Conservation (phyloP, 2,797 vertebrate genomes). For the Micropoecilia bifurca region DNA sequence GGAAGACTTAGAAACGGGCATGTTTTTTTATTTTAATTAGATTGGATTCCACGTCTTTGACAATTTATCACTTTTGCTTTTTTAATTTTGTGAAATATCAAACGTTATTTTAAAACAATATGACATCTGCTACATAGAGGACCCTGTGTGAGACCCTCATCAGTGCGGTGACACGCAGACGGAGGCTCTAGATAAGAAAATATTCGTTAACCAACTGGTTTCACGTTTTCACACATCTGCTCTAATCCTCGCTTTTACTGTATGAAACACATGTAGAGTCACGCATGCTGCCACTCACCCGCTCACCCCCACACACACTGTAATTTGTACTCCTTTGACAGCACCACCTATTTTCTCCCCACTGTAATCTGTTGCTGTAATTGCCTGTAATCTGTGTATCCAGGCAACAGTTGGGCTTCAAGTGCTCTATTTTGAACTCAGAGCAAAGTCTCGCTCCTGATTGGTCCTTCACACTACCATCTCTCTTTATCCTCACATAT, state of each 20-base stretch:
- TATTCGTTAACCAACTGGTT: conserved; percentile 15
- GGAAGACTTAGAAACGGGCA: neutral
- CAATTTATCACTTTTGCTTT: neutral
- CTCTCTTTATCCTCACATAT: conserved; percentile 53
- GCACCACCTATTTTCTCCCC: conserved; percentile 66
- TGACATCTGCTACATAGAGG: neutral
- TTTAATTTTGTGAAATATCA: neutral
- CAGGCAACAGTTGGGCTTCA: conserved; percentile 73
- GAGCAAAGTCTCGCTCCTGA: conserved; percentile 62
- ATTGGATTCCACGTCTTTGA: neutral
- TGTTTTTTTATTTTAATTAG: neutral
- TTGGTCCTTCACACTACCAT: conserved; percentile 48
- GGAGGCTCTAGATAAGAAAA: neutral
- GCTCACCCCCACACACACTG: conserved; percentile 32
- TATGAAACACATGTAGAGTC: conserved; percentile 31
- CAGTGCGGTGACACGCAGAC: neutral
- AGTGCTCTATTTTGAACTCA: conserved; percentile 68
- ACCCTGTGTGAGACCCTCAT: neutral
- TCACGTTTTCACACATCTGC: conserved; percentile 36
- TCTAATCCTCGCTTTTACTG: conserved; percentile 12
- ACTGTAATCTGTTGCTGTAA: conserved; percentile 69
- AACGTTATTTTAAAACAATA: neutral
- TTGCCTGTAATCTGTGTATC: conserved; percentile 72
- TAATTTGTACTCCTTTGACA: conserved; percentile 65
- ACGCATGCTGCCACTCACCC: conserved; percentile 25